Evolutionary conservation across 1,140 invertebrate species (phyloP), one percentile per base, ranked within the genome.

Genomic region (Holcopasites calliopsidis): DNA sequence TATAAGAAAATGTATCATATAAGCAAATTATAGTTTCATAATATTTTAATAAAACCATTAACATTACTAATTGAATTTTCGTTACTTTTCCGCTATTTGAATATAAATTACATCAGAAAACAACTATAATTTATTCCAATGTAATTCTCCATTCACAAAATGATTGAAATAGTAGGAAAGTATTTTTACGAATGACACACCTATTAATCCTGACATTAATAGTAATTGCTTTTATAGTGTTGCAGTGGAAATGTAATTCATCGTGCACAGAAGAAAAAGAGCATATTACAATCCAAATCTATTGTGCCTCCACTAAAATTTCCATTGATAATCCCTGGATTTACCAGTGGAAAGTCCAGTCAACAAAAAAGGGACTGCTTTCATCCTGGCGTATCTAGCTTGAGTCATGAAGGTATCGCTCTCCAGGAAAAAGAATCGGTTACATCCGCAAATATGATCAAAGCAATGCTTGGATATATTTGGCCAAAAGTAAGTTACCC

Each of bases 381-480:
- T 93, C 97, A 98, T 93, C 96, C 97, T 91, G 97, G 97, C 83
- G 93, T 94, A 57, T 94, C 95, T 82, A 93, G 93, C 88, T 91
- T 96, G 77, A 93, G 94, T 74, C 91, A 94, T 90, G 94, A 95
- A 90, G 76, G 86, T 55, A 90, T 96, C 65, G 92, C 93, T 81
- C 84, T 94, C 71, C 91, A 93, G 86, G 92, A 92, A 42, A 93
- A 92, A 72, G 87, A 93, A 50, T 64, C 87, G 50, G 94, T 98
- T 23, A 95, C 94, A 3, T 94, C 94, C 23, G 89, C 90, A 78
- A 94, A 98, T 82, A 98, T 99, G 95, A 87, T 99, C 2, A 94
- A 94, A 79, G 95, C 95, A 55, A 98, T 99, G 96, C 88, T 98
- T 81, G 92, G 93, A 50, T 98, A 99, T 92, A 96, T 99, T 72